Conservation (phyloP, 2,113 vertebrate species). For the Lamprotornis superbus region DNA sequence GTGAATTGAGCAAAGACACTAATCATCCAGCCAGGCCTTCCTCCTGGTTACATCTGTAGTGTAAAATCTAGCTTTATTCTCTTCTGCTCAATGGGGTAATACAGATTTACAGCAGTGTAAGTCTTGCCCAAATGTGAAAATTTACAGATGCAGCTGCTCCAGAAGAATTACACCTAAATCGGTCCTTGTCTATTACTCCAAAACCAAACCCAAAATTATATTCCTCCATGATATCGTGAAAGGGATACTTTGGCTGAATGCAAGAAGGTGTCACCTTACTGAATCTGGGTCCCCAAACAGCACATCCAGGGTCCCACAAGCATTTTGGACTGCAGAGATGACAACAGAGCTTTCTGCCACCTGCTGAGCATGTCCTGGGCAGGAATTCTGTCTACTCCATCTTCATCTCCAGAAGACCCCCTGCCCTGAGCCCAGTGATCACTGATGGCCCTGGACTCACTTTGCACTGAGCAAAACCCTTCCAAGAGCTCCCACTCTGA, state of each 20-base stretch:
- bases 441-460: not conserved
- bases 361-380: rapidly evolving
- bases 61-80: not conserved
- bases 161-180: not conserved
- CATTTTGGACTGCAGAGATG: not conserved
- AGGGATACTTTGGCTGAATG: not conserved
- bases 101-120: not conserved
- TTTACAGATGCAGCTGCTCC: not conserved
- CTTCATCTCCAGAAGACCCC: not conserved
- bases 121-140: not conserved
- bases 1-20: not conserved
- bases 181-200: not conserved
- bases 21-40: not conserved
- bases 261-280: not conserved
- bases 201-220: not conserved
- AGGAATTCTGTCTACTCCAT: not conserved
- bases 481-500: not conserved
- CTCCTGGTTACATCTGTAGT: not conserved
- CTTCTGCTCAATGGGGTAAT: not conserved
- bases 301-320: not conserved
- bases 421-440: not conserved
- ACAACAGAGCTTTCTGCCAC: not conserved
- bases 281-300: not conserved
- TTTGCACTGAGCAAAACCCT: not conserved
- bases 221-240: not conserved